Base-by-base conservation (phyloP, 2,888 invertebrate species). In the Halictus ligatus region DNA sequence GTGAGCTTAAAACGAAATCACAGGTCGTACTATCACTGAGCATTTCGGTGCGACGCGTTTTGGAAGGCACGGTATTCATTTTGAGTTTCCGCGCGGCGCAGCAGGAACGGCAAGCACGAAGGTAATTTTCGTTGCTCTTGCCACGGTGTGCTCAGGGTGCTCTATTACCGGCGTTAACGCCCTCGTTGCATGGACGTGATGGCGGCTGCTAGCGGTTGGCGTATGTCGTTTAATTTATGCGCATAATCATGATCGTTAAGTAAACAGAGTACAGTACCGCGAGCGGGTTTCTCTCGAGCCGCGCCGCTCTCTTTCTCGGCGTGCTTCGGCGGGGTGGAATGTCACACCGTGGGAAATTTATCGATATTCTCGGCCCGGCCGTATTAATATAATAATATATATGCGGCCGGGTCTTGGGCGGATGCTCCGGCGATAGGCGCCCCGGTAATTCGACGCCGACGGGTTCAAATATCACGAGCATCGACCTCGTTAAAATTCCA, bases 81-180 rank as follows among this genome's bases (percentile, higher is more conserved):
- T 67, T 15, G 25, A 67, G 74, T 64, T 79, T 60, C 78, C 50
- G 48, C 21, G 29, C 54, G 13, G 64, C 15, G 29, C 64, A 2
- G 15, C 64, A 5, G 12, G 21, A 3, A 54, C 54, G 54, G 54
- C 54, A 54, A n/a, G n/a, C 54, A 54, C 21, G 72, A 29, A 58
- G 85, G 78, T 69, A 86, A 85, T 85, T 78, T 86, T 87, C 86
- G 77, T 75, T 43, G 58, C 71, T 54, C 77, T 79, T 79, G 81
- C 54, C n/a, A 54, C 54, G 54, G 54, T 79, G 75, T 77, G 72
- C 77, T 86, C 80, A 82, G 82, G 80, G 50, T 80, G 77, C 79
- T 83, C 83, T 87, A 83, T 87, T 80, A 78, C 78, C 67, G 50
- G 48, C 78, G 86, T 87, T 87, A 83, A 86, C 80, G 76, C 78